Percentiles rank a stretch among this genome's conserved stretches.
Conservation (phyloP, 2,888 invertebrate genomes). For the Chrysolina americana region DNA sequence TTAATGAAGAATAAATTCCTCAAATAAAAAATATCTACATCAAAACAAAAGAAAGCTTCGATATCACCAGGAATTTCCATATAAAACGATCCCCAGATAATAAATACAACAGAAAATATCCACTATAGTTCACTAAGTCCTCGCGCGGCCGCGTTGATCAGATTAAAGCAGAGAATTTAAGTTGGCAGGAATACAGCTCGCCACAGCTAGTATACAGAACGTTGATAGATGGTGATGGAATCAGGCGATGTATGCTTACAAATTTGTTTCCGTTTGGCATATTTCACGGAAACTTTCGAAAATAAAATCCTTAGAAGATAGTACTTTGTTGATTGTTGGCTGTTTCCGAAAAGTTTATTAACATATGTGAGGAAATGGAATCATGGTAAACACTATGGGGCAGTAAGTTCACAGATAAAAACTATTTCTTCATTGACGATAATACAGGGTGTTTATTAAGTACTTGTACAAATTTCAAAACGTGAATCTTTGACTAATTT, state of each 20-base stretch:
- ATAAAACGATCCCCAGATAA: not conserved
- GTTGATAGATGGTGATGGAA: constrained; percentile 56
- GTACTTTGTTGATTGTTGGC: not conserved
- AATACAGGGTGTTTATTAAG: too few relatives aligned
- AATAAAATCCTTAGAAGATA: constrained; percentile 15
- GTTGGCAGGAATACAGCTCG: constrained; percentile 16
- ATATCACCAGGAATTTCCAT: not conserved
- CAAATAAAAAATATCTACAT: not conserved
- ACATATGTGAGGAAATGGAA: not conserved
- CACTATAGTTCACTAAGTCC: constrained; percentile 30
- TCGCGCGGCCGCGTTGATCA: constrained; percentile 48
- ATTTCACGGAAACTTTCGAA: constrained; percentile 47
- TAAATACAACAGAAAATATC: not conserved
- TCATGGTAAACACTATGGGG: too few relatives aligned
- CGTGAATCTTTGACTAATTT: too few relatives aligned
- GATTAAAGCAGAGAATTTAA: constrained; percentile 43
- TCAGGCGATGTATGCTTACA: constrained; percentile 55
- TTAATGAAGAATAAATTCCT: not conserved
- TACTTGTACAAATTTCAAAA: too few relatives aligned
- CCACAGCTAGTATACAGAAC: constrained; percentile 47
- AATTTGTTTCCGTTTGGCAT: constrained; percentile 56
- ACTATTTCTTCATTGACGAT: too few relatives aligned
- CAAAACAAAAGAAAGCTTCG: not conserved
- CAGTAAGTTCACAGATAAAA: too few relatives aligned
- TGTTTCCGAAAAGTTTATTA: not conserved